Base-by-base conservation (phyloP, 2,797 vertebrate species). In the Epinephelus malabaricus region DNA sequence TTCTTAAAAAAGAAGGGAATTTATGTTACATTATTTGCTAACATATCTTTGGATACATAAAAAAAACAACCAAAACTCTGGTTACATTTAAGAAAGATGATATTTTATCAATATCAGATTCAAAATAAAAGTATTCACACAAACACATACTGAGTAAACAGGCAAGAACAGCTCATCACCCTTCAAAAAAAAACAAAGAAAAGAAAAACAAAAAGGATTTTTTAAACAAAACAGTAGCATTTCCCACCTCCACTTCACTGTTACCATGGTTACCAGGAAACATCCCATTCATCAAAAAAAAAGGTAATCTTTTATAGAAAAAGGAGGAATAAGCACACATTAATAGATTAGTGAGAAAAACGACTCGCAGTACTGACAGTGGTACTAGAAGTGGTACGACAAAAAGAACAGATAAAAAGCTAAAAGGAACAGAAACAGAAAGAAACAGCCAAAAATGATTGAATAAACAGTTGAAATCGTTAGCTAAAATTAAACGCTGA, bases 121-220 rank as follows among this genome's bases (percentile, higher is more conserved):
- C 88, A 91, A 95, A 95, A 94, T 92, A 94, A 95, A 93, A 91
- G 92, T 95, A 93, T 94, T 94, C 94, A 94, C 93, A 94, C 94
- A 94, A 95, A 95, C 93, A 95, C 91, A 92, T 91, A 92, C 76
- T 84, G 91, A 94, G 92, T 95, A 95, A 95, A 96, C 93, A 93
- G 90, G 82, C 87, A 91, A 93, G 86, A 92, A 92, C 64, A 90
- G 72, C 76, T 92, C 82, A 84, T 92, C 89, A 92, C 86, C 92
- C 84, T 89, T 90, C 72, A 86, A 77, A 91, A 87, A 87, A 27
- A 27, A 58, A 27, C 25, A 73, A 79, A 46, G 65, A 60, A 81
- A 74, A 75, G 25, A 21, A 64, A 61, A 34, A 34, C 34, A 34
- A 8, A 34, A 34, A 34, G 30, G 30, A 7, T 25, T 25, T 25